Evolutionary conservation across 2,888 invertebrate species (phyloP), one percentile per base, ranked within the genome.

Genomic region (Leucophenga montana): DNA sequence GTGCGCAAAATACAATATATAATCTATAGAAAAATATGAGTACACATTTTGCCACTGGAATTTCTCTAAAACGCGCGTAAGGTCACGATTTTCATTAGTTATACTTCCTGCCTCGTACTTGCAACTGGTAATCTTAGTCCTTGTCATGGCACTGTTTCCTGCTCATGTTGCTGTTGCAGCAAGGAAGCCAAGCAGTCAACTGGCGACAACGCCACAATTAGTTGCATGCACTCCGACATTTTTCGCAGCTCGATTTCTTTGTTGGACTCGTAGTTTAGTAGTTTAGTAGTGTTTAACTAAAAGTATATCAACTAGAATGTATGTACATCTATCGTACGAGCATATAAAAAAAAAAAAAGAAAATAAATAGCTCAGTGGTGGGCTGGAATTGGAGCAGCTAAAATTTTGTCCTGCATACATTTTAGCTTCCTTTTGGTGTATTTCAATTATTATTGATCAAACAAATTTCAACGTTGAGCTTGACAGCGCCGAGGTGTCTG

Each of bases 71-170:
- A 61, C 9, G 62, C 70, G 71, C 74, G 67, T 74, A 78, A 80
- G 84, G 85, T 86, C 86, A 85, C 86, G 86, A 85, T 85, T 86
- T 85, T 85, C 86, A 85, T 85, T 85, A 85, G 79, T 78, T 79
- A 72, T 73, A 78, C 78, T 78, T 77, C 22, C 56, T 48, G 20
- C 11, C 54, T 65, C n/a, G 16, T 14, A n/a, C n/a, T 27, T 50
- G 65, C 53, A 50, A 8, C 31, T 14, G 14, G 33, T 18, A 61
- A 16, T 27, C 18, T 39, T 18, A 14, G 57, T n/a, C 27, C 27
- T 27, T 11, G 39, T 39, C 39, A 39, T 5, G 20, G 22, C 18
- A 20, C 31, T 27, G 13, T 33, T 59, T 62, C 61, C 61, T 66
- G 66, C 59, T 67, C 62, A 48, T 27, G 73, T 67, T 71, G 22